Base-by-base conservation (phyloP, 2,797 vertebrate species). In the Sarcophilus harrisii region DNA sequence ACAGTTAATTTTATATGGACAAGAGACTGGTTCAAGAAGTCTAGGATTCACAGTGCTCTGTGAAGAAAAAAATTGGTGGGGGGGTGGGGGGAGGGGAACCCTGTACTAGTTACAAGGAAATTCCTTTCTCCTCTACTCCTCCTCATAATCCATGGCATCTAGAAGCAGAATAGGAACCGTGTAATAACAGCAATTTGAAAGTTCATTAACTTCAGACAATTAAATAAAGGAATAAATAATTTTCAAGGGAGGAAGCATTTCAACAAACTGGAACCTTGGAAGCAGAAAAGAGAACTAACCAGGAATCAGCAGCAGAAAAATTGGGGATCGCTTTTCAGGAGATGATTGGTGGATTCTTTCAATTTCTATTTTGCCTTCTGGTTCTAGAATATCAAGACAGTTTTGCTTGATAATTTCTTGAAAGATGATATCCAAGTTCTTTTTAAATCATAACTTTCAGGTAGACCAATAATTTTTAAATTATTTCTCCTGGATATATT, bases 21-120 rank as follows among this genome's bases (percentile, higher is more conserved):
- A 5, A n/a, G 4, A 66, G 14, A n/a, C 32, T 66, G 32, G 32
- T n/a, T n/a, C 60, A 66, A 66, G 62, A 73, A 38, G 62, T 73
- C 62, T 73, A 73, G 32, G 32, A 32, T n/a, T 14, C 32, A n/a
- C 13, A n/a, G 62, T 16, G 62, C 62, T 73, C n/a, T 73, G 32
- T 73, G n/a, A n/a, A 73, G 32, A 32, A 73, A 5, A n/a, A 73
- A 32, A 30, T 38, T n/a, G 6, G n/a, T n/a, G n/a, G n/a, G n/a
- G n/a, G n/a, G n/a, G n/a, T n/a, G n/a, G n/a, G 62, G 0, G 14
- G 5, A 1, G 1, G 62, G 32, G 32, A 16, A 52, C 0, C 6
- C 52, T 52, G 54, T 55, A n/a, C 32, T 32, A 38, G 5, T 1
- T 73, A 73, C 32, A 73, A 73, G 16, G 30, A 73, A 5, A 73